These are phyloP conservation scores for Trigoniulus corallinus DNA, from an alignment of 1,140 invertebrate genomes.

Conservation along the genomic window DNA sequence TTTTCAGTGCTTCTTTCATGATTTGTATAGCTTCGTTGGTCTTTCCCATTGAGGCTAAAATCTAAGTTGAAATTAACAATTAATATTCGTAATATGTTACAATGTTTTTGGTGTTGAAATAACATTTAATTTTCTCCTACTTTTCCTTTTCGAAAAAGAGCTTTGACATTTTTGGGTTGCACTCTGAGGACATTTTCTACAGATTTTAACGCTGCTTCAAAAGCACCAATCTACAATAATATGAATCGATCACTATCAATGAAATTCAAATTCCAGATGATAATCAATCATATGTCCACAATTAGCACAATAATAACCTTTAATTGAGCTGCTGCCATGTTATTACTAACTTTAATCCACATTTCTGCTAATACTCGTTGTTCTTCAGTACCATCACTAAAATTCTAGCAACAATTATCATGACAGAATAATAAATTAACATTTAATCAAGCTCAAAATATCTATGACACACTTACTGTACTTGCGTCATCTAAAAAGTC, in stretches of 20 bases:
- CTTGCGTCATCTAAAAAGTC: slow-evolving; percentile 50
- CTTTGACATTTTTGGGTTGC: slow-evolving; percentile 76
- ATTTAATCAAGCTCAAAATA: not conserved
- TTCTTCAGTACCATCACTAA: slow-evolving; percentile 15
- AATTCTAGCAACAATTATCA: slow-evolving; percentile 10
- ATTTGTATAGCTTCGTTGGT: slow-evolving; percentile 37
- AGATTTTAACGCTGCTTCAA: slow-evolving; percentile 59
- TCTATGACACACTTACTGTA: slow-evolving; percentile 7
- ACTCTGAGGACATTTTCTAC: slow-evolving; percentile 59
- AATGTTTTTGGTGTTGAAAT: slow-evolving; percentile 1
- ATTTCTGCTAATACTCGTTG: slow-evolving; percentile 45
- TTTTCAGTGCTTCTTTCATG: slow-evolving; percentile 36
- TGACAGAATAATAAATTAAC: not conserved
- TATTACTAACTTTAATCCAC: slow-evolving; percentile 66
- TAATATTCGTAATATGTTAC: slow-evolving; percentile 4
- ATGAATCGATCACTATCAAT: slow-evolving; percentile 6
- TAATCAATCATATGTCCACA: not conserved
- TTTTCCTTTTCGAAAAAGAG: slow-evolving; percentile 70
- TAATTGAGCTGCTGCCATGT: slow-evolving; percentile 73
- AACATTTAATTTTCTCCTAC: slow-evolving; percentile 16
- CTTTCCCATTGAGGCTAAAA: slow-evolving; percentile 38
- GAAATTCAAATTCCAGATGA: not conserved
- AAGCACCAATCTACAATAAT: slow-evolving; percentile 39
- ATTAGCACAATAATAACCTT: slow-evolving; percentile 31
- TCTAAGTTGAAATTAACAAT: slow-evolving; percentile 29